Evolutionary conservation across 2,888 invertebrate species (phyloP).

Genomic region (Leucophenga montana): DNA sequence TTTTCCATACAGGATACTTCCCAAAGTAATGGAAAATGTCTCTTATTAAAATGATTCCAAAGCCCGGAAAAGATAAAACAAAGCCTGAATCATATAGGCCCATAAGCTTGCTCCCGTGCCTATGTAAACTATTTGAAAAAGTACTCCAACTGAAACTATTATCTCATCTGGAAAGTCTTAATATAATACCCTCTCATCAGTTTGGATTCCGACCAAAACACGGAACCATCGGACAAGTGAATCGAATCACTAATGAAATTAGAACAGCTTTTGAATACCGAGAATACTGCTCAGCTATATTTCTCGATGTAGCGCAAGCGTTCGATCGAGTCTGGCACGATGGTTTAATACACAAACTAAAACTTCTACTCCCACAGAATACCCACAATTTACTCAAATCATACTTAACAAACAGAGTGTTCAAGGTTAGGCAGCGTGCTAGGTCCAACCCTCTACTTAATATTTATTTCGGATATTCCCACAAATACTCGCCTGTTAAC

Average conservation of each 20-base stretch:
- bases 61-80: conserved; percentile 4
- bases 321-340: neutral
- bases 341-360: neutral
- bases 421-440: neutral
- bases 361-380: neutral
- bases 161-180: neutral
- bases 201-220: neutral
- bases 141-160: neutral
- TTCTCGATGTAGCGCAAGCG: neutral
- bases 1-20: neutral
- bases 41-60: neutral
- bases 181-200: neutral
- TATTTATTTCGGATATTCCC: too few relatives aligned
- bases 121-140: conserved; percentile 10
- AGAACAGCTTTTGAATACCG: neutral
- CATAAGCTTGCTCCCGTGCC: neutral
- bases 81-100: neutral
- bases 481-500: neutral
- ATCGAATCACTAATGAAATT: neutral
- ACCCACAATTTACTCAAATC: neutral
- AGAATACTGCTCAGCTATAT: conserved; percentile 7
- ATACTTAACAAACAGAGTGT: neutral
- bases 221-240: neutral
- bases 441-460: neutral
- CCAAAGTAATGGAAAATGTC: neutral